Conservation (phyloP, 2,888 invertebrate species). For the Pecten maximus region DNA sequence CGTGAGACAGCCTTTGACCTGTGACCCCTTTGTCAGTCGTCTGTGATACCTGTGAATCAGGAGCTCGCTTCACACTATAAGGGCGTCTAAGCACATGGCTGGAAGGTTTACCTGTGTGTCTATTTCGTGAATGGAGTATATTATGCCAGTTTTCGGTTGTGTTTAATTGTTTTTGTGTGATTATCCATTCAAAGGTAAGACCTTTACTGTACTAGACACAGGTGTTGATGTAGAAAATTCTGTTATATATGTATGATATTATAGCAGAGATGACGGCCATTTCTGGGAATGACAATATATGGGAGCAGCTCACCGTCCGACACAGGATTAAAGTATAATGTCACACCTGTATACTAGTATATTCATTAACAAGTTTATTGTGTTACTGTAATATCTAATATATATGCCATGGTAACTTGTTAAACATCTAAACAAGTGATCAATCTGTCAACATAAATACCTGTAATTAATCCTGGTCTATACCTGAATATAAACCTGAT, state of each 20-base stretch:
- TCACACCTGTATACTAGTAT: no score
- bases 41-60: neutral
- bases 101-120: constrained; percentile 11
- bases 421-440: neutral
- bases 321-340: neutral
- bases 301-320: neutral
- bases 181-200: neutral
- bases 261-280: neutral
- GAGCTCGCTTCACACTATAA: neutral
- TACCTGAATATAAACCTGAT: neutral
- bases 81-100: neutral
- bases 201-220: neutral
- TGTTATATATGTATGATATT: neutral
- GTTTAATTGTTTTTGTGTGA: neutral
- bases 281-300: neutral
- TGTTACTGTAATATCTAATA: neutral
- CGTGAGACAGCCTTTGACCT: constrained; percentile 27
- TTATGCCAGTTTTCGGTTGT: neutral
- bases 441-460: neutral
- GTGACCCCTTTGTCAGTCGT: neutral
- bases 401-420: no score
- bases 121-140: constrained; percentile 26
- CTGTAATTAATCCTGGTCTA: neutral
- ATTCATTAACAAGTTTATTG: no score
- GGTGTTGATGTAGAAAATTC: neutral